Evolutionary conservation across 2,113 vertebrate species (phyloP).

Genomic region (Pollachius pollachius): DNA sequence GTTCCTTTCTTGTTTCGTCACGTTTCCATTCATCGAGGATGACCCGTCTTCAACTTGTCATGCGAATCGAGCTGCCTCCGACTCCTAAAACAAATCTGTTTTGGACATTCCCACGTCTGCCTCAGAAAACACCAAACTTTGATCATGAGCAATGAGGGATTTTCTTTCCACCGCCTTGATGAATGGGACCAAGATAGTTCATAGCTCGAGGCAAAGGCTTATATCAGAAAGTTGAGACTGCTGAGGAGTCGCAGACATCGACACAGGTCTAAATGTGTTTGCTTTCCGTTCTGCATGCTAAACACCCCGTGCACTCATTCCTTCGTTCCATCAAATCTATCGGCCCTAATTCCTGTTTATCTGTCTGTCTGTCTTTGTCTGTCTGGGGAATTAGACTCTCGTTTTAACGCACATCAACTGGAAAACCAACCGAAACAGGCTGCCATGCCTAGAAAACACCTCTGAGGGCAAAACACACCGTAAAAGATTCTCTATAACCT

Average conservation of each 20-base stretch:
- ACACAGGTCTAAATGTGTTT: conserved; percentile 52
- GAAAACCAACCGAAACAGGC: too few species aligned
- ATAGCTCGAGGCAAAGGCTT: conserved; percentile 56
- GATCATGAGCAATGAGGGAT: conserved; percentile 64
- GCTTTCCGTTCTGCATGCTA: conserved; percentile 42
- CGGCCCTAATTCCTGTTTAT: background rate
- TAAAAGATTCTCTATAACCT: too few species aligned
- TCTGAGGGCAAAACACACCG: too few species aligned
- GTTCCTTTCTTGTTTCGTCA: too few species aligned
- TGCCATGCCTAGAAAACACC: too few species aligned
- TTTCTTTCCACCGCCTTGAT: conserved; percentile 35
- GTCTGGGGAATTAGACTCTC: background rate
- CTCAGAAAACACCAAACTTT: conserved; percentile 65
- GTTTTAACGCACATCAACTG: too few species aligned
- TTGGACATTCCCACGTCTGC: conserved; percentile 47
- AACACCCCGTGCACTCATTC: conserved; percentile 24
- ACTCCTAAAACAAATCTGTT: conserved; percentile 54
- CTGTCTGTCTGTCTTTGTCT: conserved; percentile 5
- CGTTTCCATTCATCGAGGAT: background rate
- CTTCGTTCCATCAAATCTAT: conserved; percentile 44
- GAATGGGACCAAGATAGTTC: conserved; percentile 48
- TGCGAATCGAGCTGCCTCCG: conserved; percentile 34
- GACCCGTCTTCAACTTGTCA: conserved; percentile 41
- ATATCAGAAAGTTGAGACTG: conserved; percentile 61
- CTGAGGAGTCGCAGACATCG: conserved; percentile 57